Evolutionary conservation across 2,797 vertebrate species (phyloP), one percentile per base, ranked within the genome.

Genomic region (Sylvilagus floridanus): DNA sequence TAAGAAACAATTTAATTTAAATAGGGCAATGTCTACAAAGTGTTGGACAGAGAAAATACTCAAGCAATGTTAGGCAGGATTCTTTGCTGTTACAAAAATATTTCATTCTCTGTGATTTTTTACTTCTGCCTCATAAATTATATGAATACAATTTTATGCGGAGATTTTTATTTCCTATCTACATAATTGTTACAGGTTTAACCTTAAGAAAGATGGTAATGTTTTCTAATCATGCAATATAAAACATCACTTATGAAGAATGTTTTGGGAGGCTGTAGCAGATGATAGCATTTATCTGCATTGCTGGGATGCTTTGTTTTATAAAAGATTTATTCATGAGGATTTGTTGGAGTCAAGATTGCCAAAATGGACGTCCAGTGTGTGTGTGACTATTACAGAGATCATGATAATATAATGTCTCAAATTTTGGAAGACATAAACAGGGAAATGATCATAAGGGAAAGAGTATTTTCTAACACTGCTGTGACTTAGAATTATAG

Each of bases 1-100:
- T 77, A 35, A n/a, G 42, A 95, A 42, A n/a, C 68, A 4, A 37
- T 84, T 90, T 94, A 92, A 90, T 72, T 90, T n/a, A 84, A 94
- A 84, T 84, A n/a, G 71, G 22, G 7, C 47, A 37, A 63, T 4
- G 17, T 26, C 52, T 86, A 28, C 81, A 65, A 93, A 54, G 37
- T 86, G 17, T 32, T 73, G 71, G 28, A 79, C 14, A 71, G 79
- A 85, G 42, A 22, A 92, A 95, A 94, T 72, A 62, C 42, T 88
- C 42, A 57, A 81, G 69, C 88, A 78, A 65, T 82, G 83, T 57
- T 76, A 88, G 63, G 32, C 32, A 57, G 14, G 50, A 94, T 73
- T 91, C 13, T 96, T 88, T 78, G 60, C n/a, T 86, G 22, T 83
- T 75, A 65, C 60, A 60, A 69, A 95, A 93, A 86, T 28, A 1